Percentiles rank a stretch among this genome's conserved stretches.
Evolutionary conservation across 2,797 vertebrate species (phyloP).

Genomic region (Rhyacichthys aspro): DNA sequence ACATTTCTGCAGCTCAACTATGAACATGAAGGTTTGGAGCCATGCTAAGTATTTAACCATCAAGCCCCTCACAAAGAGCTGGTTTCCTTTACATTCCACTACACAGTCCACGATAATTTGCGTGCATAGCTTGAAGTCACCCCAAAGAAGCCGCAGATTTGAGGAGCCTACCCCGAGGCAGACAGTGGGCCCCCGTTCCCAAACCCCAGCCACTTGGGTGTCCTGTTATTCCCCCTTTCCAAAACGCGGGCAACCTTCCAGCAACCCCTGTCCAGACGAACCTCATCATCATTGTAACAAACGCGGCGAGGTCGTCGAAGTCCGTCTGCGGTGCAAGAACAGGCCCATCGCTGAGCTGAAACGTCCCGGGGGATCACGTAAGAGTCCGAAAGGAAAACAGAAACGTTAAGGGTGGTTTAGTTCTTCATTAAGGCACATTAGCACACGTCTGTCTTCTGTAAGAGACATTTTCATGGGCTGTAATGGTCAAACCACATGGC

Average conservation of each 20-base stretch:
- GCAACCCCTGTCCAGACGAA: constrained; percentile 20
- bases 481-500: constrained; percentile 32
- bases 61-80: neutral
- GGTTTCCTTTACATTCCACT: neutral
- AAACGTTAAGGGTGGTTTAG: constrained; percentile 5
- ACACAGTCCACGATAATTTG: neutral
- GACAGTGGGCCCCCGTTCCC: constrained; percentile 34
- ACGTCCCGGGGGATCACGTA: constrained; percentile 19
- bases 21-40: neutral
- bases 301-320: constrained; percentile 10
- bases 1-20: no score
- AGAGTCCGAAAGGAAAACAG: constrained; percentile 40
- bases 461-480: constrained; percentile 50
- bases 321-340: neutral
- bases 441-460: constrained; percentile 40
- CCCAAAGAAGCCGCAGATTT: constrained; percentile 17
- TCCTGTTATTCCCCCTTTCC: constrained; percentile 13
- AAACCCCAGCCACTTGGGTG: constrained; percentile 27
- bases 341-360: neutral
- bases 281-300: constrained; percentile 13
- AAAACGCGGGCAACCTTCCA: constrained; percentile 14
- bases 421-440: constrained; percentile 31
- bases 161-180: neutral
- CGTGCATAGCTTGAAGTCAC: constrained; percentile 8
- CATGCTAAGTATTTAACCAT: neutral